Base-by-base conservation (phyloP, 2,888 invertebrate species). In the Ectemnius cavifrons region DNA sequence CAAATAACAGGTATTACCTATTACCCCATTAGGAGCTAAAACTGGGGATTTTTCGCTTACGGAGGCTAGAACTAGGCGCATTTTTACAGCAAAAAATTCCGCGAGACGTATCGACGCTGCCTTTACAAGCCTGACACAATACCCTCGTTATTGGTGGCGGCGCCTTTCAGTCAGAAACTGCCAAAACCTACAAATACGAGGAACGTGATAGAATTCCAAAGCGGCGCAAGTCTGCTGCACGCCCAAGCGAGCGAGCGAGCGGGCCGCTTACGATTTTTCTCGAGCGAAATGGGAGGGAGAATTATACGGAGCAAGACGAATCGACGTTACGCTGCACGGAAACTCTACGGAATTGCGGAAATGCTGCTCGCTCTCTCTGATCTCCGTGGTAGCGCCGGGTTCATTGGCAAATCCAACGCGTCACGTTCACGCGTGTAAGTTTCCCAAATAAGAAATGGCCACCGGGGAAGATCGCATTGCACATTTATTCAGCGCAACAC, bases 231-330 rank as follows among this genome's bases (percentile, higher is more conserved):
- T n/a, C n/a, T n/a, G 47, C n/a, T n/a, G 47, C 11, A n/a, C n/a
- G 11, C 4, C 47, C 47, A 23, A 47, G 47, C 11, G 47, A 47
- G 11, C 11, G 47, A 47, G 11, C 3, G 47, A 47, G 47, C 23
- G 23, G 23, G 3, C 2, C 37, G 37, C 37, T 11, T 4, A 16
- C 52, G 52, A 52, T 52, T 14, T 52, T 52, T 52, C 52, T 5
- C 16, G 1, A 5, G 52, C 52, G 16, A 52, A 52, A 52, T 52
- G 16, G 52, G n/a, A 52, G 52, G 16, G 52, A 52, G 16, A 16
- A 52, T 52, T 52, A 52, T 52, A 52, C 52, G 52, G 52, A 16
- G n/a, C 52, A 52, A 52, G 52, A 52, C 52, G 52, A 52, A 52
- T 52, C 52, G 52, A 13, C 52, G 52, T 52, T 52, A 52, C 52